Base-by-base conservation (phyloP, 2,797 vertebrate genomes). In the Lutjanus argentimaculatus region DNA sequence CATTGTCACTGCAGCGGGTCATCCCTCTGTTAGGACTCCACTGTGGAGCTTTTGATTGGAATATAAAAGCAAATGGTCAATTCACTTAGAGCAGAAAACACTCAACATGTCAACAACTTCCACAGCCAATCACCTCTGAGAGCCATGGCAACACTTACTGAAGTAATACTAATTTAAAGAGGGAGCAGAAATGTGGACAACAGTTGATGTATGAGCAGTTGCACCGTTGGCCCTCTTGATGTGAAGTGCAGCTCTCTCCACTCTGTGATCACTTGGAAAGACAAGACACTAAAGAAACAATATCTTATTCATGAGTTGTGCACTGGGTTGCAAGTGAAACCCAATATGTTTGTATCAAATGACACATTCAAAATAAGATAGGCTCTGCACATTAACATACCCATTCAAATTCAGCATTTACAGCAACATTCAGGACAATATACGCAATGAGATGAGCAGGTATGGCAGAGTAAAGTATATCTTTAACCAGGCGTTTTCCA, bases 241-340 rank as follows among this genome's bases (percentile, higher is more conserved):
- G 57, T 63, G 68, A 75, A 79, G 67, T 19, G 80, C 21, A 53
- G 67, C 64, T 81, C 57, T 58, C 65, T 77, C 65, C 79, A 58
- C 77, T 83, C 83, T 64, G 83, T 74, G 85, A 59, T 64, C 79
- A 66, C 68, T 61, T 77, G 87, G 73, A 88, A 85, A 87, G 69
- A 91, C 63, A 79, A 76, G 85, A 80, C 86, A 68, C 85, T 19
- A 72, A 88, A 90, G 64, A 80, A 76, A 58, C 84, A 79, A 92
- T 94, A 90, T 89, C 77, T 94, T 93, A 94, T 94, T 94, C 91
- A 94, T 94, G 91, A 94, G 90, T 19, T 56, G 85, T 56, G 83
- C 70, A 15, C 62, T 1, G 17, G 73, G 75, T 79, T 76, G 66
- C 86, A 74, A 75, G 75, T 83, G 91, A 90, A 89, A 94, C 83